Evolutionary conservation across 2,888 invertebrate species (phyloP).

Genomic region (Pterostichus niger): DNA sequence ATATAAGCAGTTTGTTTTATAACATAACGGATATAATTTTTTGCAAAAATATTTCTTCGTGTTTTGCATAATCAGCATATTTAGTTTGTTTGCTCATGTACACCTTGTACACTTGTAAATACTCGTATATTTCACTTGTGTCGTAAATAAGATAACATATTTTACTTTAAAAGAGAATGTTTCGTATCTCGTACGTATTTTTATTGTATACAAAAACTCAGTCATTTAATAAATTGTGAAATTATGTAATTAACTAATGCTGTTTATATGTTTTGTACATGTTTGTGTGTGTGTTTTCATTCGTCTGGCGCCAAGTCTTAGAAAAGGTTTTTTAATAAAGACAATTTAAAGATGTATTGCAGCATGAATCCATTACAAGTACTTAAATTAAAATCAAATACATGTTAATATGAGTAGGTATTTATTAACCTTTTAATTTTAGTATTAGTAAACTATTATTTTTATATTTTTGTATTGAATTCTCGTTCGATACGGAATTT

Average conservation of each 20-base stretch:
- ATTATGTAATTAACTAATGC: slow-evolving; percentile 23
- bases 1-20: slow-evolving; percentile 2
- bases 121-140: slow-evolving; percentile 18
- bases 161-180: slow-evolving; percentile 34
- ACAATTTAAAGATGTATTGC: too few relatives aligned
- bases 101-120: slow-evolving; percentile 45
- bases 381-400: too few relatives aligned
- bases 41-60: slow-evolving; percentile 29
- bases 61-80: slow-evolving; percentile 23
- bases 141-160: slow-evolving; percentile 31
- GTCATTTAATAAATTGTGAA: slow-evolving; percentile 1
- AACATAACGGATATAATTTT: slow-evolving; percentile 30
- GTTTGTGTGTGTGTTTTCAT: not conserved
- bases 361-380: not conserved
- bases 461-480: too few relatives aligned
- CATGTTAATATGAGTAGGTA: too few relatives aligned
- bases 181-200: slow-evolving; percentile 4
- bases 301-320: not conserved
- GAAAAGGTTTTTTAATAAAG: not conserved
- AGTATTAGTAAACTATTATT: too few relatives aligned
- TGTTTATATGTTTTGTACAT: slow-evolving; percentile 10
- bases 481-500: too few relatives aligned
- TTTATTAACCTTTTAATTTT: too few relatives aligned
- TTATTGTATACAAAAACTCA: slow-evolving; percentile 14
- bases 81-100: slow-evolving; percentile 31